phyloP scores from a whole-genome alignment of 2,888 invertebrate genomes.

The Luffia ferchaultella region DNA sequence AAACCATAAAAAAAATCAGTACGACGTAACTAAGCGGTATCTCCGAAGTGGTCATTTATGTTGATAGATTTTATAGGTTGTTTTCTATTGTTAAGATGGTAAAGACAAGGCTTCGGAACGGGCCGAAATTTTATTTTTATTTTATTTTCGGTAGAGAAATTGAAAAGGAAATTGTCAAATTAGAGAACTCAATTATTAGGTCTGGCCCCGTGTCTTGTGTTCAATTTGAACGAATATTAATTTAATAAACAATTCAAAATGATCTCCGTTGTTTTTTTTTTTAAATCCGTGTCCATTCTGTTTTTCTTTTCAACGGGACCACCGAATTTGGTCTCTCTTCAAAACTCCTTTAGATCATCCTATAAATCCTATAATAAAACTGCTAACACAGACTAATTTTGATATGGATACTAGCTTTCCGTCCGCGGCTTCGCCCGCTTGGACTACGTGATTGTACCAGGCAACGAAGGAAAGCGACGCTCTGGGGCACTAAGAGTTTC shows the following conservation, averaged over 20 bases:
- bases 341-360: too few species aligned
- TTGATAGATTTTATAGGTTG: constrained; percentile 64
- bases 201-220: constrained; percentile 61
- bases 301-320: too few species aligned
- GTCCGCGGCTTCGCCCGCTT: too few species aligned
- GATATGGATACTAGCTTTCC: too few species aligned
- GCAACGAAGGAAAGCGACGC: too few species aligned
- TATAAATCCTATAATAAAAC: too few species aligned
- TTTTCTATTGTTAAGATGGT: constrained; percentile 64
- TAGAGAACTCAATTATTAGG: constrained; percentile 59
- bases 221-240: constrained; percentile 65
- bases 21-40: too few species aligned
- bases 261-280: constrained; percentile 18
- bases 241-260: constrained; percentile 65
- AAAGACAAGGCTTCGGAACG: constrained; percentile 33
- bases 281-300: background rate
- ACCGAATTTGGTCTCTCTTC: too few species aligned
- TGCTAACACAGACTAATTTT: too few species aligned
- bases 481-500: too few species aligned
- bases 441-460: too few species aligned
- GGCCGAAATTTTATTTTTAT: background rate
- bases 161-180: constrained; percentile 50
- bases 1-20: too few species aligned
- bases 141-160: constrained; percentile 44
- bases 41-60: constrained; percentile 52